Conservation (phyloP, 1,140 invertebrate genomes). For the Rhopalosiphum padi region DNA sequence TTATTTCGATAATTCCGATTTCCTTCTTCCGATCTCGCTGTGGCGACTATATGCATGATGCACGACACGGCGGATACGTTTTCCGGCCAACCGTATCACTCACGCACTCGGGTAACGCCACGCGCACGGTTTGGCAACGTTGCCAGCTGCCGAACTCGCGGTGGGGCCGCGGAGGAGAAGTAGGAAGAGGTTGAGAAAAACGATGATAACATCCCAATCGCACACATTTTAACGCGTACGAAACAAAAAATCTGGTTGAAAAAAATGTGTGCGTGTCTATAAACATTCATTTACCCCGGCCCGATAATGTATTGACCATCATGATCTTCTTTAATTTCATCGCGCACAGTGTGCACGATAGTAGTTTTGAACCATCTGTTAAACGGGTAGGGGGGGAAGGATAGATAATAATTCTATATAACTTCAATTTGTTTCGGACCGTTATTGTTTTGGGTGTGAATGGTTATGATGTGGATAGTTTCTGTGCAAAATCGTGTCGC, state of each 20-base stretch:
- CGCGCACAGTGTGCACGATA: not conserved
- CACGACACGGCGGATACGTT: constrained; percentile 30
- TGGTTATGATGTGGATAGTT: not conserved
- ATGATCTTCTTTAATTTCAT: not conserved
- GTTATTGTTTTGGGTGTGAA: not conserved
- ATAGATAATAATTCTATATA: not conserved
- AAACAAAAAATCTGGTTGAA: constrained; percentile 20
- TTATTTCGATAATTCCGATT: not conserved
- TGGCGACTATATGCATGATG: no score
- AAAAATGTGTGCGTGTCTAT: not conserved
- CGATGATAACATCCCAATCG: constrained; percentile 51
- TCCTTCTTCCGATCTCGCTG: constrained; percentile 5
- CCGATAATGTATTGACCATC: not conserved
- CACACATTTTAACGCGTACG: constrained; percentile 25
- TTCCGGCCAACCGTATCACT: constrained; percentile 41
- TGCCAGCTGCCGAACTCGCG: constrained; percentile 44
- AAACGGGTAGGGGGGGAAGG: not conserved
- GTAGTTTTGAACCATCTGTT: not conserved
- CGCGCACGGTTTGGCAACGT: constrained; percentile 52
- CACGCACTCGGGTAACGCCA: constrained; percentile 11
- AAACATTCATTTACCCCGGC: constrained; percentile 7
- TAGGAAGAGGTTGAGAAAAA: constrained; percentile 39
- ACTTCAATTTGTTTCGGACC: not conserved
- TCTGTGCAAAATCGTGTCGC: not conserved
- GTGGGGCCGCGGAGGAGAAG: not conserved